Evolutionary conservation across 2,113 vertebrate genomes (phyloP).

Genomic region (Gymnocephalus cernua): DNA sequence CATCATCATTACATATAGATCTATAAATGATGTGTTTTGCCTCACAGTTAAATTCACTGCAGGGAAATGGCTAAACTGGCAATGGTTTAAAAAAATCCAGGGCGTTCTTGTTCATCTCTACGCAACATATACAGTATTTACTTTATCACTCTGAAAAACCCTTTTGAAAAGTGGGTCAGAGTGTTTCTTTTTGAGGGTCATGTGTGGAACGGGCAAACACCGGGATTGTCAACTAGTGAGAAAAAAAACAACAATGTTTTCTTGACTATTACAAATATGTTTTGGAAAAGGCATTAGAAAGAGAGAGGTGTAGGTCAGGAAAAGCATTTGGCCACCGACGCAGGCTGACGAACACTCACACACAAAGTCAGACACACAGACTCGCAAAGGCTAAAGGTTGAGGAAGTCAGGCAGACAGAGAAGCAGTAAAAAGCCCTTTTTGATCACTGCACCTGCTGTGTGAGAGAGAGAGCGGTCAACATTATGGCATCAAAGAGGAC

Average conservation of each 20-base stretch:
- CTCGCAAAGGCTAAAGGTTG: conserved; percentile 67
- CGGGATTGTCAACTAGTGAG: conserved; percentile 70
- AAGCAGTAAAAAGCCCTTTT: conserved; percentile 81
- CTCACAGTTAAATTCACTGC: conserved; percentile 63
- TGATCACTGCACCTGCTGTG: conserved; percentile 76
- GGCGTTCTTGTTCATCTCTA: conserved; percentile 40
- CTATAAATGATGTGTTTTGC: conserved; percentile 68
- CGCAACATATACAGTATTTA: conserved; percentile 52
- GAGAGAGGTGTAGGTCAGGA: conserved; percentile 45
- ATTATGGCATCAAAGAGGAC: conserved; percentile 62
- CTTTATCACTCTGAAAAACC: conserved; percentile 32
- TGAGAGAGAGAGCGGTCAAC: conserved; percentile 62
- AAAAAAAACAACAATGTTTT: conserved; percentile 21
- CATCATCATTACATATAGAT: conserved; percentile 72
- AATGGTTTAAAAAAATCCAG: conserved; percentile 42
- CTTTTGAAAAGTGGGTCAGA: conserved; percentile 51
- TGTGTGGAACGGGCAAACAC: conserved; percentile 51
- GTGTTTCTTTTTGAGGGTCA: conserved; percentile 25
- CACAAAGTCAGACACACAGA: conserved; percentile 65
- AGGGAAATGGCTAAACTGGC: conserved; percentile 53
- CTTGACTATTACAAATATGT: conserved; percentile 54
- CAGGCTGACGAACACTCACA: conserved; percentile 55
- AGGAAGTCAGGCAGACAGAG: conserved; percentile 72
- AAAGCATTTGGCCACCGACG: conserved; percentile 61
- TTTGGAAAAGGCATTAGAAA: conserved; percentile 69